Percentiles rank a stretch among this genome's conserved stretches.
phyloP scores from a whole-genome alignment of 2,888 invertebrate species.

The Drosophila peninsularis region DNA sequence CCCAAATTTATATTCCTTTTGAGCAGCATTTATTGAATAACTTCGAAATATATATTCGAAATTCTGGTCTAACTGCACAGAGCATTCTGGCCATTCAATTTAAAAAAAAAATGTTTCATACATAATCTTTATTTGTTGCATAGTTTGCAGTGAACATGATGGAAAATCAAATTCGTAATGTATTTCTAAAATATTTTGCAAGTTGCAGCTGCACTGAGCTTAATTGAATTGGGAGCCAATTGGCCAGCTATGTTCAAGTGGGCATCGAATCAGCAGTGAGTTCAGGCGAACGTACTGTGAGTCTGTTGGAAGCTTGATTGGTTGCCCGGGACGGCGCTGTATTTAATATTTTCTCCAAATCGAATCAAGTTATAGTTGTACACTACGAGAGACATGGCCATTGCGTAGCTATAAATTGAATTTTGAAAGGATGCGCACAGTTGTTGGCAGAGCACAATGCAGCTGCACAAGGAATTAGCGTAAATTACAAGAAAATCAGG shows the following conservation, averaged over 20 bases:
- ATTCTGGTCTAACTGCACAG: neutral
- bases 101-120: neutral
- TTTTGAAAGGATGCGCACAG: neutral
- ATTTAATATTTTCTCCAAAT: neutral
- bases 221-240: slow-evolving; percentile 8
- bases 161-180: too few species aligned
- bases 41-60: too few species aligned
- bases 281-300: neutral
- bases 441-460: slow-evolving; percentile 16
- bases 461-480: slow-evolving; percentile 60
- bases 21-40: neutral
- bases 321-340: neutral
- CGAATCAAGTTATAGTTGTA: neutral
- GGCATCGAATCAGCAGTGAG: neutral
- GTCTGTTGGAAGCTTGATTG: neutral
- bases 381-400: neutral
- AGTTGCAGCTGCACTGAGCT: neutral
- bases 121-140: neutral
- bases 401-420: neutral
- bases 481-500: slow-evolving; percentile 63
- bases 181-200: neutral
- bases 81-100: neutral
- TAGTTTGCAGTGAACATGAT: neutral
- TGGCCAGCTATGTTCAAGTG: slow-evolving; percentile 20
- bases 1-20: neutral